Evolutionary conservation across 2,113 vertebrate genomes (phyloP).

Genomic region (Bungarus multicinctus): DNA sequence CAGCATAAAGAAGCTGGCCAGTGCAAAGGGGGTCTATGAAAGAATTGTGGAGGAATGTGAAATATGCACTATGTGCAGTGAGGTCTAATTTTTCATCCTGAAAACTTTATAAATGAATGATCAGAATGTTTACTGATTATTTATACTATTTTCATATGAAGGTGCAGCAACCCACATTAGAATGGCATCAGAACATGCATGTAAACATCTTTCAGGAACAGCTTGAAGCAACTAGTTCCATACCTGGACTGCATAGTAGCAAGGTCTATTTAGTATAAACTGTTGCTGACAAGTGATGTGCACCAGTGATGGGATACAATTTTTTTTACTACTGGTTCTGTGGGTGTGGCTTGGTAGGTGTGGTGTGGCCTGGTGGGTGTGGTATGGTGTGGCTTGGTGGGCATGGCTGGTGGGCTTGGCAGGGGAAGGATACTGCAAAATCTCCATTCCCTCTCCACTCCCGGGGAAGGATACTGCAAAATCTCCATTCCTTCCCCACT

Average conservation of each 20-base stretch:
- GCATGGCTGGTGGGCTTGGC: no score
- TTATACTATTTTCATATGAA: neutral
- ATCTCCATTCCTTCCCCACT: no score
- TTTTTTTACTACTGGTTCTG: no score
- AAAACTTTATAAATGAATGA: neutral
- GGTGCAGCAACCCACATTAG: neutral
- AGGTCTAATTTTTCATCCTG: neutral
- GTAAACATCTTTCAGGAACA: neutral
- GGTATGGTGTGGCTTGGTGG: no score
- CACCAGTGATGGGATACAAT: no score
- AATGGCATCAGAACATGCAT: neutral
- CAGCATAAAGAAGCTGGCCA: slow-evolving; percentile 5
- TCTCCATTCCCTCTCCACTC: no score
- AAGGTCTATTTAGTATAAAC: neutral
- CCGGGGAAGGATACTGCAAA: no score
- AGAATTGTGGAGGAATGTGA: neutral
- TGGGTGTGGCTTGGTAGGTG: no score
- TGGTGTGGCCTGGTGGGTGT: no score
- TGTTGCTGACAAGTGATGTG: neutral
- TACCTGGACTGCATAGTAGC: neutral
- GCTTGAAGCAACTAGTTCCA: neutral
- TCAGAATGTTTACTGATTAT: neutral
- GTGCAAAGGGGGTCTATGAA: neutral
- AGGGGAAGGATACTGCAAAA: no score
- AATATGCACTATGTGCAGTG: neutral